These are phyloP conservation scores for Creontiades dilutus DNA, from an alignment of 2,888 invertebrate species.

Conservation along the genomic window DNA sequence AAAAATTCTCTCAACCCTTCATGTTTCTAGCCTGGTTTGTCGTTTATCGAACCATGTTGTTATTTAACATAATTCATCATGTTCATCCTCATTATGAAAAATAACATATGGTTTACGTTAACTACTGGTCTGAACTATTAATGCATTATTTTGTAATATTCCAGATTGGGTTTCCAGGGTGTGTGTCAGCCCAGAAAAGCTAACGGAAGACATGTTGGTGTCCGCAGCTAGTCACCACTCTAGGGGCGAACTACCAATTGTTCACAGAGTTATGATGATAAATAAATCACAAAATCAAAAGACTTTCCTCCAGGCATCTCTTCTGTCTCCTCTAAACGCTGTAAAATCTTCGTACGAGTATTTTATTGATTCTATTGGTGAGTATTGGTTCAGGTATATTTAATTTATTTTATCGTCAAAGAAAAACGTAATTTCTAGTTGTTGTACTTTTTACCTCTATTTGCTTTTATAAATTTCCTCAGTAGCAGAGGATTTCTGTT, in stretches of 20 bases:
- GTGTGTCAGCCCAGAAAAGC: constrained; percentile 80
- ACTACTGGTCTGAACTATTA: no score
- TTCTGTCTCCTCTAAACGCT: constrained; percentile 43
- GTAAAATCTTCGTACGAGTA: constrained; percentile 60
- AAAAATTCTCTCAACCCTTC: no score
- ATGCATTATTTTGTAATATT: background rate
- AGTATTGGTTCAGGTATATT: background rate
- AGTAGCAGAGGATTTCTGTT: no score
- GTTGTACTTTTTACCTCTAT: no score
- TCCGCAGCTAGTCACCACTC: constrained; percentile 90
- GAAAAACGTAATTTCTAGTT: no score
- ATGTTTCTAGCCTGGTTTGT: no score
- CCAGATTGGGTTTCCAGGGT: constrained; percentile 65
- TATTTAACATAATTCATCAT: no score
- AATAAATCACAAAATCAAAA: constrained; percentile 40
- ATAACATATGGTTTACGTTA: no score
- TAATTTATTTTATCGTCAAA: no score
- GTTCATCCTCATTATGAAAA: no score
- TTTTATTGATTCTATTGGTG: constrained; percentile 71
- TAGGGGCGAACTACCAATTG: constrained; percentile 87
- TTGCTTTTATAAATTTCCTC: no score
- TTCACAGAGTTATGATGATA: constrained; percentile 84
- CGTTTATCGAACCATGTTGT: no score
- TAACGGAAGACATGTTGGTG: constrained; percentile 89
- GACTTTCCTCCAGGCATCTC: constrained; percentile 56